Percentiles rank a stretch among this genome's conserved stretches.
Evolutionary conservation across 2,797 vertebrate genomes (phyloP).

Genomic region (Lacerta bilineata): DNA sequence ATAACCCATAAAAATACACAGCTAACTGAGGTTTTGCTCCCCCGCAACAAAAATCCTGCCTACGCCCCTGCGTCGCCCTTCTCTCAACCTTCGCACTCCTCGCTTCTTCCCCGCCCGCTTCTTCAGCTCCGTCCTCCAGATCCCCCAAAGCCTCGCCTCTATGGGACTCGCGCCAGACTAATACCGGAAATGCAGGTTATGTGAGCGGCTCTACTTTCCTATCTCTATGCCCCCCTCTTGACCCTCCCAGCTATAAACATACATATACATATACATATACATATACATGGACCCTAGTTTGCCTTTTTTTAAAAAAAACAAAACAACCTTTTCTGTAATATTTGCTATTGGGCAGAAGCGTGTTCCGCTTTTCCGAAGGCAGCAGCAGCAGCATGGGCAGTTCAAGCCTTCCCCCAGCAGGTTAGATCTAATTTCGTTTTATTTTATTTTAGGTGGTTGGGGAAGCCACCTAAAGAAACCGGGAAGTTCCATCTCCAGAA

Average conservation of each 20-base stretch:
- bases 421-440: no score
- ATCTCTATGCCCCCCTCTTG: neutral
- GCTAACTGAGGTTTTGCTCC: no score
- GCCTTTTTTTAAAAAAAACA: neutral
- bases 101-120: no score
- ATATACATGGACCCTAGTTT: neutral
- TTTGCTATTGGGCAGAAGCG: neutral
- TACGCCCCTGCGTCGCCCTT: no score
- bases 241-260: neutral
- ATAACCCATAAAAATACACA: no score
- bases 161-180: neutral
- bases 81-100: neutral
- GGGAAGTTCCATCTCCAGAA: neutral
- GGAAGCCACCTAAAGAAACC: neutral
- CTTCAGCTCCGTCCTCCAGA: no score
- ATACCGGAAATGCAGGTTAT: neutral
- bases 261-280: no score
- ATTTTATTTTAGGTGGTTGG: no score
- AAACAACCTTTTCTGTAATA: neutral
- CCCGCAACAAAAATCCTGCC: no score
- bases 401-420: neutral
- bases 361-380: neutral
- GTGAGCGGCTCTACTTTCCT: rapidly evolving
- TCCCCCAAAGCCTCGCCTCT: no score
- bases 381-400: neutral